phyloP scores from a whole-genome alignment of 2,113 vertebrate species.

The Synchiropus splendidus region DNA sequence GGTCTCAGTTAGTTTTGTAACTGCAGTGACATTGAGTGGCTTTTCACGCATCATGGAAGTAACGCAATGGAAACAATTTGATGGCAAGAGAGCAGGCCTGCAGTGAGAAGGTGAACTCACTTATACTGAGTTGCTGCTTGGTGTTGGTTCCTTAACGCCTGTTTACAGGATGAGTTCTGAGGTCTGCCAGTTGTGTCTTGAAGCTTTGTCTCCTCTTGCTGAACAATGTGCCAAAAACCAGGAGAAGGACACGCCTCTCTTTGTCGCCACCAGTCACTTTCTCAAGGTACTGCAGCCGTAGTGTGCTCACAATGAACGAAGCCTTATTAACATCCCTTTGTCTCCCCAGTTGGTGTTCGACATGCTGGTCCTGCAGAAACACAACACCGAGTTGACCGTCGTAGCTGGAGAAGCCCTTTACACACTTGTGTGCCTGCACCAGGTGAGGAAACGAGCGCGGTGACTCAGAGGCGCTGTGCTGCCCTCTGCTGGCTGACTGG shows the following conservation, averaged over 20 bases:
- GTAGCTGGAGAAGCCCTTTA: constrained; percentile 96
- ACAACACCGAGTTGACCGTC: constrained; percentile 95
- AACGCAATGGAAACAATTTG: too few relatives aligned
- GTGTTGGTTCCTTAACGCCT: constrained; percentile 40
- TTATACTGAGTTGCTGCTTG: too few relatives aligned
- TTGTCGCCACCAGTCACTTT: constrained; percentile 93
- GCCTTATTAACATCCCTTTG: neutral
- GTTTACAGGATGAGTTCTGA: constrained; percentile 89
- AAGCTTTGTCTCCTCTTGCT: constrained; percentile 89
- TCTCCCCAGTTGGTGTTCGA: constrained; percentile 92
- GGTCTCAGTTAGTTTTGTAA: too few relatives aligned
- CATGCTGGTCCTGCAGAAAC: constrained; percentile 98
- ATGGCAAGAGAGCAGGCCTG: too few relatives aligned
- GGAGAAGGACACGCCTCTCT: constrained; percentile 90
- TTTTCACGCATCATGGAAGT: too few relatives aligned
- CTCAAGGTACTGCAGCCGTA: constrained; percentile 74
- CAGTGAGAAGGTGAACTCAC: too few relatives aligned
- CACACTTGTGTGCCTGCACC: constrained; percentile 87
- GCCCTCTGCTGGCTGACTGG: too few relatives aligned
- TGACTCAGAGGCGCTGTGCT: too few relatives aligned
- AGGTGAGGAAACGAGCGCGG: too few relatives aligned
- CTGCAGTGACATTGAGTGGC: too few relatives aligned
- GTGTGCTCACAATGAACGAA: neutral
- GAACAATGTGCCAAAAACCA: constrained; percentile 95
- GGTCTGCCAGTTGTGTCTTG: constrained; percentile 92